A percentile compares a stretch with the other conserved stretches of the same genome.
Evolutionary conservation across 2,888 invertebrate species (phyloP).

Genomic region (Lomographa bimaculata): DNA sequence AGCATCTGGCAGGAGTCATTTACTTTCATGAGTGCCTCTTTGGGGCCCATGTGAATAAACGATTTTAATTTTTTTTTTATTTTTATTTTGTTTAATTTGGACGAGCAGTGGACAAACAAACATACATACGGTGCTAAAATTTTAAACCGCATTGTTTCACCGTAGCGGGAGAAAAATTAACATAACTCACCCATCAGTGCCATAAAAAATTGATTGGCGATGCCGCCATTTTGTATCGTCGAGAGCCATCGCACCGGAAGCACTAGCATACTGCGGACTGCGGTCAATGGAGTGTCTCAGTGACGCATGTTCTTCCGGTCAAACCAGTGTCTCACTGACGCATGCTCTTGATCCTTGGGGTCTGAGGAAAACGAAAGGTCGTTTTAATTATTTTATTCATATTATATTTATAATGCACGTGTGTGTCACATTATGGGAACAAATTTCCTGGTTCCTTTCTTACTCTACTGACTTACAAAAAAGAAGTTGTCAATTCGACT

Average conservation of each 20-base stretch:
- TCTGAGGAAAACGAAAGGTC: constrained; percentile 32
- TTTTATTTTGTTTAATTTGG: no score
- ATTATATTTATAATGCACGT: constrained; percentile 7
- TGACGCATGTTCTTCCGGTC: constrained; percentile 45
- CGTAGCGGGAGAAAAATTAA: no score
- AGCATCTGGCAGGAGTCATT: no score
- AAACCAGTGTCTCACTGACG: constrained; percentile 39
- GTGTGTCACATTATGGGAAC: not conserved
- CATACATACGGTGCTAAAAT: no score
- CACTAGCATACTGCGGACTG: constrained; percentile 55
- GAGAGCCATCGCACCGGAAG: constrained; percentile 64
- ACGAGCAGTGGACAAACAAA: no score
- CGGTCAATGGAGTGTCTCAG: constrained; percentile 38
- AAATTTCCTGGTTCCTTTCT: constrained; percentile 14
- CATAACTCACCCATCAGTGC: constrained; percentile 74
- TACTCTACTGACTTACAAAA: no score
- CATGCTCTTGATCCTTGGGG: constrained; percentile 37
- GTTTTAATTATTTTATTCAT: constrained; percentile 2
- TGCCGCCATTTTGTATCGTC: constrained; percentile 63
- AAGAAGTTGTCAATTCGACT: no score
- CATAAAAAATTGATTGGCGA: constrained; percentile 72
- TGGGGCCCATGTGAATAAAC: no score
- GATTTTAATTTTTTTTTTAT: no score
- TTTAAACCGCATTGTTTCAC: no score
- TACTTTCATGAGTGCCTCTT: no score